Evolutionary conservation across 2,113 vertebrate species (phyloP), one percentile per base, ranked within the genome.

Genomic region (Holacanthus passer): DNA sequence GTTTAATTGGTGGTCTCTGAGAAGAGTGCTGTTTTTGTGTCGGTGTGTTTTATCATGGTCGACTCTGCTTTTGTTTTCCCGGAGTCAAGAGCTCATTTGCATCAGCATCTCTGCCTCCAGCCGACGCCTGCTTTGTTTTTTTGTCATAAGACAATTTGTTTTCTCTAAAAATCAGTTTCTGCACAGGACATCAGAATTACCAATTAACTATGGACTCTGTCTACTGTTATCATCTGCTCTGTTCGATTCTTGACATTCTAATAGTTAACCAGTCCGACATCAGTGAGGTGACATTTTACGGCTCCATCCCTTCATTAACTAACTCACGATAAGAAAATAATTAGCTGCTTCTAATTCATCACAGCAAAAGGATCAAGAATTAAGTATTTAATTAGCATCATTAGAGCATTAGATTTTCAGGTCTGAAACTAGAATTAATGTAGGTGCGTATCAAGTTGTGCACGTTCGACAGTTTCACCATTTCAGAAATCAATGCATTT

Each of bases 1-100:
- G 10, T 29, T 81, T 75, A 78, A 78, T 64, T 72, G 69, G 59
- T 48, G 56, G 48, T 79, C 77, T 56, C 65, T 2, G 73, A 75
- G 84, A 58, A 12, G 72, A 65, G 73, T 35, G 72, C 11, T 73
- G 81, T 77, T 84, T 68, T 52, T 41, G 58, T 68, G 53, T n/a
- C 24, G 1, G 43, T 74, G 43, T 8, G 62, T 78, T 82, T 79
- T 14, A 48, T 62, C 14, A 75, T 32, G 66, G 58, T 58, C 17
- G 73, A 55, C 19, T 58, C 37, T 17, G 66, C 50, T 65, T 59
- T 79, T 84, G 82, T 75, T 81, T 82, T 67, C 59, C 11, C 43
- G 11, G 19, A 72, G 56, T 69, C 31, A 4, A 67, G 45, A n/a
- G 45, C 64, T 84, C 24, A 77, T 90, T 82, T 76, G 53, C 69